phyloP scores from a whole-genome alignment of 2,888 invertebrate species.

The Trachelus iudaicus region DNA sequence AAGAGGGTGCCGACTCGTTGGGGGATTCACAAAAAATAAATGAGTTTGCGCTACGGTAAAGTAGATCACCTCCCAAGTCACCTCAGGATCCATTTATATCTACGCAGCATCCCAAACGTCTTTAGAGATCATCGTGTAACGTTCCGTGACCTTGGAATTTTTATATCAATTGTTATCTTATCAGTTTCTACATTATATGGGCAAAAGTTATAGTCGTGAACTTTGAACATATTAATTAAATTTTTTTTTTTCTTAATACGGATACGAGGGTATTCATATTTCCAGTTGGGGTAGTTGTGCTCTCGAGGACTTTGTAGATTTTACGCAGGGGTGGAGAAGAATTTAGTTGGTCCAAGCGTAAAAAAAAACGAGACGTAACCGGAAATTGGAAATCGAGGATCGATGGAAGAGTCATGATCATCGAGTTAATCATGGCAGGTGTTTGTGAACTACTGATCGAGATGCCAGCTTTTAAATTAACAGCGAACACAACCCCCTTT shows the following conservation, averaged over 20 bases:
- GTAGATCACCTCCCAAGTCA: not conserved
- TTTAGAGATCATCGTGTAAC: not conserved
- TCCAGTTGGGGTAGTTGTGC: not conserved
- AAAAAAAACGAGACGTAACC: not conserved
- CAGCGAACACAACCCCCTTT: conserved; percentile 2
- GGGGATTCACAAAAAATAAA: conserved; percentile 26
- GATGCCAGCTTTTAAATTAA: conserved; percentile 14
- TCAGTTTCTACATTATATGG: not conserved
- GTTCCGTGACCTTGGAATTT: not conserved
- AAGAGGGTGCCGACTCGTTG: conserved; percentile 25
- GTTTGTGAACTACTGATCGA: conserved; percentile 5
- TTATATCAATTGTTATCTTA: not conserved
- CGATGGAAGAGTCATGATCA: conserved; percentile 14
- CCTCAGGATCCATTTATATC: not conserved
- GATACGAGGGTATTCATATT: not conserved
- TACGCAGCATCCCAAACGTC: not conserved
- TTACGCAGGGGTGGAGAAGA: not conserved
- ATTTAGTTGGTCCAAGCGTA: not conserved
- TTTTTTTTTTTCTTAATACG: not conserved
- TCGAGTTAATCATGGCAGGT: conserved; percentile 19
- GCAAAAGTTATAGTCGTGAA: not conserved
- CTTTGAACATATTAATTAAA: not conserved
- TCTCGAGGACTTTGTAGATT: not conserved
- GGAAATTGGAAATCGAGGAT: conserved; percentile 29
- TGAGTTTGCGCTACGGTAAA: conserved; percentile 19